phyloP scores from a whole-genome alignment of 2,113 vertebrate species.

The Gulo gulo region DNA sequence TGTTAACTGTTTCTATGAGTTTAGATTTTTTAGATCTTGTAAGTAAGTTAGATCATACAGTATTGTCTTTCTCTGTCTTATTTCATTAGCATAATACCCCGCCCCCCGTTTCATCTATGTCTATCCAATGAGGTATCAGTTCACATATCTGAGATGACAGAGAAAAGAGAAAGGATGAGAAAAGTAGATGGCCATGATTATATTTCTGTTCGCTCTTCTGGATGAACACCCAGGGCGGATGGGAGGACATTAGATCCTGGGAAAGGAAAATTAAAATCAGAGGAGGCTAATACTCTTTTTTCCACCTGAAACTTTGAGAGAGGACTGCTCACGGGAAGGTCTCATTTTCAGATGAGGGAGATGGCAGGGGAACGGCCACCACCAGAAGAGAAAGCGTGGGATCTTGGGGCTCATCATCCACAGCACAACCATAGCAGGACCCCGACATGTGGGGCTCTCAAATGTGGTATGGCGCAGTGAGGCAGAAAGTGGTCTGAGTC shows the following conservation, averaged over 20 bases:
- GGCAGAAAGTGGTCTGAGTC: neutral
- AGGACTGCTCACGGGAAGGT: neutral
- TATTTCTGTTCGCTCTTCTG: neutral
- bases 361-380: accelerated
- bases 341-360: neutral
- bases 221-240: neutral
- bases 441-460: neutral
- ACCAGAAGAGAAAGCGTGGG: accelerated
- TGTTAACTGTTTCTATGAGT: neutral
- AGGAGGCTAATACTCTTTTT: neutral
- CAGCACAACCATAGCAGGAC: too few relatives aligned
- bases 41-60: neutral
- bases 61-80: neutral
- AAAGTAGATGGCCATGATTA: neutral
- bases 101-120: neutral
- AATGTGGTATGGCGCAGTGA: neutral
- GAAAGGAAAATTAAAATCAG: neutral
- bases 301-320: neutral
- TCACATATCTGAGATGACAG: neutral
- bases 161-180: neutral
- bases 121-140: neutral
- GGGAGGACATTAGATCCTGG: neutral
- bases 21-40: neutral
- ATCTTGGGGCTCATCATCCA: accelerated
- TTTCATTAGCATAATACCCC: neutral